Conservation (phyloP, 2,113 vertebrate genomes). For the Oreocharis arfaki region DNA sequence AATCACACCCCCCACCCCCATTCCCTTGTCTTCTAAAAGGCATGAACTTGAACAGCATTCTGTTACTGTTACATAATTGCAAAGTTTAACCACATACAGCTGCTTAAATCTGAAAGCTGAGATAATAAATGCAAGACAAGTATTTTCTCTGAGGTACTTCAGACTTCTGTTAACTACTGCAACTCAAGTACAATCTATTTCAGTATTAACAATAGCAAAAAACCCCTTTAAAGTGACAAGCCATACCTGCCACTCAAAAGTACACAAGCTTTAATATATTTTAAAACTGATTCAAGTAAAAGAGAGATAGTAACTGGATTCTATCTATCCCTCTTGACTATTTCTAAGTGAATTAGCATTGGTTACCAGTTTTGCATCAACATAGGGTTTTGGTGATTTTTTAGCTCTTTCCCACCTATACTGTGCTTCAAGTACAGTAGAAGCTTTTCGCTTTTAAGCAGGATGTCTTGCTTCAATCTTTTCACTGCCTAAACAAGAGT, state of each 20-base stretch:
- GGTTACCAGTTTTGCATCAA: background rate
- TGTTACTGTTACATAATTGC: background rate
- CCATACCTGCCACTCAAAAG: conserved; percentile 48
- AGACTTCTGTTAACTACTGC: conserved; percentile 17
- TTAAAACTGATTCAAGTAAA: background rate
- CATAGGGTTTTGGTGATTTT: background rate
- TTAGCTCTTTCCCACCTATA: background rate
- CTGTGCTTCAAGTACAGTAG: background rate
- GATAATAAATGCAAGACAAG: conserved; percentile 12
- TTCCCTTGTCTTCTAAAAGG: background rate
- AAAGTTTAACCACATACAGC: background rate
- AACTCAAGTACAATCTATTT: conserved; percentile 42
- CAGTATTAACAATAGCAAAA: conserved; percentile 54
- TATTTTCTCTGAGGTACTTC: conserved; percentile 11
- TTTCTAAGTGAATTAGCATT: background rate
- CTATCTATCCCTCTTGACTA: conserved; percentile 8
- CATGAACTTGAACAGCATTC: background rate
- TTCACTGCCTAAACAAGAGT: background rate
- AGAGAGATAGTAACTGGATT: background rate
- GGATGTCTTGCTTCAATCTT: background rate
- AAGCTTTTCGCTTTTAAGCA: background rate
- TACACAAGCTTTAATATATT: background rate
- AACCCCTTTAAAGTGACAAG: conserved; percentile 59
- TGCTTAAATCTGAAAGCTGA: conserved; percentile 43
- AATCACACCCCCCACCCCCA: background rate